Evolutionary conservation across 2,113 vertebrate species (phyloP).

Genomic region (Tragelaphus imberbis): DNA sequence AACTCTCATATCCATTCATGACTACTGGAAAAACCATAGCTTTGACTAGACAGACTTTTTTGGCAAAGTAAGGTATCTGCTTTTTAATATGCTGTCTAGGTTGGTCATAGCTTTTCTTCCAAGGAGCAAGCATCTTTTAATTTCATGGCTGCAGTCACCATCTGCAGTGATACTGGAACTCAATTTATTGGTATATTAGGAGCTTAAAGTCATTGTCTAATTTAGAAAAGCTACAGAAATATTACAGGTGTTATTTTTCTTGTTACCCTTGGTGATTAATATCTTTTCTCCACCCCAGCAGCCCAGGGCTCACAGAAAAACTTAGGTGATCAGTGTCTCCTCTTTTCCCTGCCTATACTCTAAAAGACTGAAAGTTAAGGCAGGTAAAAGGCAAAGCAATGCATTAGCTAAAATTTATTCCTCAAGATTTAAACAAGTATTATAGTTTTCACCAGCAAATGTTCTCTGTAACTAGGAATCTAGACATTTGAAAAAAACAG

Average conservation of each 20-base stretch:
- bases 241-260: background rate
- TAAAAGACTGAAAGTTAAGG: background rate
- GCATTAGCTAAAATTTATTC: background rate
- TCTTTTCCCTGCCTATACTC: background rate
- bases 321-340: background rate
- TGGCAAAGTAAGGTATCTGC: background rate
- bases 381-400: background rate
- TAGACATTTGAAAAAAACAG: background rate
- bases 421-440: background rate
- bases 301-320: background rate
- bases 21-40: background rate
- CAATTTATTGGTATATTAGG: background rate
- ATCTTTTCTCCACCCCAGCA: background rate
- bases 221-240: background rate
- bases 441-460: background rate
- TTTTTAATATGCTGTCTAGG: background rate
- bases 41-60: background rate
- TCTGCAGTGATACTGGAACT: background rate
- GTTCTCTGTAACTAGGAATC: background rate
- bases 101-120: background rate
- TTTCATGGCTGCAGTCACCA: background rate
- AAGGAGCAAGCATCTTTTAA: background rate
- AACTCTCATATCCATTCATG: background rate
- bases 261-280: background rate
- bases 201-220: background rate